phyloP scores from a whole-genome alignment of 2,797 vertebrate species.

The Podargus strigoides region DNA sequence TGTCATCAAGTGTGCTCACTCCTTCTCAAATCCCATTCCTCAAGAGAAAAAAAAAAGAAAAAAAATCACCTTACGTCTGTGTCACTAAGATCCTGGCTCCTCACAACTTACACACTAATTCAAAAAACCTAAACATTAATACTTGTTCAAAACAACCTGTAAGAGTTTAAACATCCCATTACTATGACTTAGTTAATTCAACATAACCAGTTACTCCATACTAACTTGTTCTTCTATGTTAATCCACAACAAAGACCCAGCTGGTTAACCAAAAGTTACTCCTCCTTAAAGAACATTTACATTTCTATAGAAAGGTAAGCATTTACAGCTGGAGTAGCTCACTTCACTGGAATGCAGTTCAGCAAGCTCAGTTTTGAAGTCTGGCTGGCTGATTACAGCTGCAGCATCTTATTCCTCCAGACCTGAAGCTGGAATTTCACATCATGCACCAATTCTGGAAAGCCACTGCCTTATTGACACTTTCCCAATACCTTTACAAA shows the following conservation, averaged over 20 bases:
- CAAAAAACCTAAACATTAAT: background rate
- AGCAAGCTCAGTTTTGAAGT: background rate
- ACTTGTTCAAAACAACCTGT: background rate
- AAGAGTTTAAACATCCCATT: background rate
- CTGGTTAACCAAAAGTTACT: background rate
- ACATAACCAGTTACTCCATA: background rate
- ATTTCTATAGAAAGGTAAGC: slow-evolving; percentile 8
- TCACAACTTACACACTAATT: background rate
- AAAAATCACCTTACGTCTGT: background rate
- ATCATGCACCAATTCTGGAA: background rate
- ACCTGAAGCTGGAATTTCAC: background rate
- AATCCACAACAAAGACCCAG: background rate
- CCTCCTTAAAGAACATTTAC: slow-evolving; percentile 33
- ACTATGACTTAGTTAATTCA: background rate
- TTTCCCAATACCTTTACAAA: background rate
- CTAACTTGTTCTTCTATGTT: slow-evolving; percentile 13
- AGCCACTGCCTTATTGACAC: background rate
- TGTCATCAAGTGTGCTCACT: background rate
- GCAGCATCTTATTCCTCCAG: background rate
- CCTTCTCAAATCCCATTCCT: background rate
- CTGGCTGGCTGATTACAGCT: background rate
- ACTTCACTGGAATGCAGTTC: slow-evolving; percentile 33
- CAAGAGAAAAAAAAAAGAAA: background rate
- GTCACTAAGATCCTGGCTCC: background rate
- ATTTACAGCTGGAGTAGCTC: background rate